A percentile compares a stretch with the other conserved stretches of the same genome.
Conservation (phyloP, 2,888 invertebrate genomes). For the Morinoia aosen region DNA sequence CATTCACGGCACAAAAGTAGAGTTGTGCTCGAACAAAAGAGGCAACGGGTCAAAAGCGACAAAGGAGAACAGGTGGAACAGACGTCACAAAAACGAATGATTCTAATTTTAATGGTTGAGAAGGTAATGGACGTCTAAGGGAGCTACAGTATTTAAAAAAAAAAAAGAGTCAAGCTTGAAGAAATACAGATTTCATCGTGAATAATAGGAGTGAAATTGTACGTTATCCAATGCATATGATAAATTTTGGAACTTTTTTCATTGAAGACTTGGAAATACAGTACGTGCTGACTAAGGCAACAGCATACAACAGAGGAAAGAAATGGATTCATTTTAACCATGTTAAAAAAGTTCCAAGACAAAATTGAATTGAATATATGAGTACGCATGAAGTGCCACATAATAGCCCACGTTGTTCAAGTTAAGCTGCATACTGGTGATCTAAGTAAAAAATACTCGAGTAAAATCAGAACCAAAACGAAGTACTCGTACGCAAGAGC, state of each 20-base stretch:
- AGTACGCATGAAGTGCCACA: not conserved
- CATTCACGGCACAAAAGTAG: not conserved
- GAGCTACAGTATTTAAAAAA: not conserved
- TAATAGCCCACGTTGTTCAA: too few species aligned
- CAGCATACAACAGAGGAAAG: not conserved
- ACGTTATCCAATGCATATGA: not conserved
- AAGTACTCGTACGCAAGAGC: not conserved
- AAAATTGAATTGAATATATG: not conserved
- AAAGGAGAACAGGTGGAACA: not conserved
- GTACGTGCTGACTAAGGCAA: too few species aligned
- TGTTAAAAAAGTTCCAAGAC: not conserved
- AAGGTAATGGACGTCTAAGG: not conserved
- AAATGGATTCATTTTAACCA: not conserved
- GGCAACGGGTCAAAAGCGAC: not conserved
- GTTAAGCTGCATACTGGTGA: too few species aligned
- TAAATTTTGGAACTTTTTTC: not conserved
- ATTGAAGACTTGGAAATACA: not conserved
- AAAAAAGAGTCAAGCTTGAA: not conserved
- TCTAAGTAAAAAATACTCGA: too few species aligned
- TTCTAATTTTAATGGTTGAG: not conserved
- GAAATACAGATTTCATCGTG: not conserved
- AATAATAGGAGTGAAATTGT: not conserved
- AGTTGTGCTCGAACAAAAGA: not conserved
- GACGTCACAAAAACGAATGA: not conserved
- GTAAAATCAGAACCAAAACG: not conserved